Conservation (phyloP, 2,888 invertebrate species). For the Cyrtodaria siliqua region DNA sequence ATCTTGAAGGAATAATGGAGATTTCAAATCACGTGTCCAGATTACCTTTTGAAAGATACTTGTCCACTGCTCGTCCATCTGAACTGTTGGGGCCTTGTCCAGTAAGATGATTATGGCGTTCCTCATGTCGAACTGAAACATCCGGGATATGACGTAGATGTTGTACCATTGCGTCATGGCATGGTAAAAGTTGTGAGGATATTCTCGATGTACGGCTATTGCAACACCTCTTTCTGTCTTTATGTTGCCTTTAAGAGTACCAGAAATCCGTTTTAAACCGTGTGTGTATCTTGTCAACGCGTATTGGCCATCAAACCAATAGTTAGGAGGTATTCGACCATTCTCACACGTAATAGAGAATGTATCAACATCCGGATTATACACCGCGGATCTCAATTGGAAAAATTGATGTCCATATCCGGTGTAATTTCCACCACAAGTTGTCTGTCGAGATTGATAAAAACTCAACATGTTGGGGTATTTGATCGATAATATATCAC, state of each 20-base stretch:
- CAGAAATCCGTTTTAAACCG: not conserved
- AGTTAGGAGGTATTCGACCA: not conserved
- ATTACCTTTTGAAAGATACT: constrained; percentile 28
- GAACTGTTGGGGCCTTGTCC: constrained; percentile 40
- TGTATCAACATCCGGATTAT: constrained; percentile 17
- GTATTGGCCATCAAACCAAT: constrained; percentile 22
- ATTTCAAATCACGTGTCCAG: constrained; percentile 19
- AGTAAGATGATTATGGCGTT: constrained; percentile 38
- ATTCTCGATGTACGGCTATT: constrained; percentile 41
- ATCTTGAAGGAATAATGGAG: constrained; percentile 27
- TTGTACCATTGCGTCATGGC: constrained; percentile 62
- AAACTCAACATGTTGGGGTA: too few species aligned
- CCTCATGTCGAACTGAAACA: constrained; percentile 28
- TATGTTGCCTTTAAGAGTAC: not conserved
- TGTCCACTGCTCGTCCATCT: constrained; percentile 52
- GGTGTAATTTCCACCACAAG: constrained; percentile 49
- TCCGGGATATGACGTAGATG: constrained; percentile 40
- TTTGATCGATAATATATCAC: too few species aligned
- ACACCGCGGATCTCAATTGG: constrained; percentile 29
- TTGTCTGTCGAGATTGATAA: too few species aligned
- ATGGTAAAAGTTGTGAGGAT: constrained; percentile 58
- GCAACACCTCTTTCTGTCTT: not conserved
- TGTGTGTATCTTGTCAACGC: constrained; percentile 19
- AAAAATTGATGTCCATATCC: constrained; percentile 48
- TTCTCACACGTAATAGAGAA: constrained; percentile 34